phyloP scores from a whole-genome alignment of 2,888 invertebrate species.

The Aphidoletes aphidimyza region DNA sequence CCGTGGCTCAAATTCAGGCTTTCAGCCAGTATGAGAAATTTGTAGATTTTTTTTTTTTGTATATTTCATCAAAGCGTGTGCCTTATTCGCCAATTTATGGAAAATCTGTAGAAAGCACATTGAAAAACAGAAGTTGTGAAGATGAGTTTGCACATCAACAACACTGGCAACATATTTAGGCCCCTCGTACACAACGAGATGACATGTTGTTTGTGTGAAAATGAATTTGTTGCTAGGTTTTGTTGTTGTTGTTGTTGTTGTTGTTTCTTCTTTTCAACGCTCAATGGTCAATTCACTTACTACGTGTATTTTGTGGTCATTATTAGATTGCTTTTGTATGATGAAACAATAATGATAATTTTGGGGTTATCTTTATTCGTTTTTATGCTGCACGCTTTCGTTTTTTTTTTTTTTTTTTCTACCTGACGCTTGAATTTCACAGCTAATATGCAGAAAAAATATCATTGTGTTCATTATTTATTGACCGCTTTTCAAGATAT shows the following conservation, averaged over 20 bases:
- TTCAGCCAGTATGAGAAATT: neutral
- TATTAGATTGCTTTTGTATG: slow-evolving; percentile 7
- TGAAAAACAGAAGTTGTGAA: neutral
- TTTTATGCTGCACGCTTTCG: too few species aligned
- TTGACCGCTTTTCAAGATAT: too few species aligned
- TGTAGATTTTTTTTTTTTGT: neutral
- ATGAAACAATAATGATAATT: slow-evolving; percentile 40
- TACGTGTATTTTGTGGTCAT: neutral
- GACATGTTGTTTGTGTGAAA: neutral
- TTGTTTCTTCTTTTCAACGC: neutral
- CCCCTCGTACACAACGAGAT: neutral
- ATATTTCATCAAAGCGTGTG: neutral
- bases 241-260: too few species aligned
- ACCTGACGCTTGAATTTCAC: too few species aligned
- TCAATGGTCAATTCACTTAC: slow-evolving; percentile 1
- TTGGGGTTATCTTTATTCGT: neutral
- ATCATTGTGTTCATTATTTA: too few species aligned
- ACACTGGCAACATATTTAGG: neutral
- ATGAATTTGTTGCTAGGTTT: neutral
- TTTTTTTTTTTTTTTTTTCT: too few species aligned
- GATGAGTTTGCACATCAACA: neutral
- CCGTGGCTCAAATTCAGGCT: neutral
- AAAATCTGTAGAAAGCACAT: neutral
- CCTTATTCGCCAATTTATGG: neutral
- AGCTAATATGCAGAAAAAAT: too few species aligned